Base-by-base conservation (phyloP, 2,888 invertebrate genomes). In the Chorisops tibialis region DNA sequence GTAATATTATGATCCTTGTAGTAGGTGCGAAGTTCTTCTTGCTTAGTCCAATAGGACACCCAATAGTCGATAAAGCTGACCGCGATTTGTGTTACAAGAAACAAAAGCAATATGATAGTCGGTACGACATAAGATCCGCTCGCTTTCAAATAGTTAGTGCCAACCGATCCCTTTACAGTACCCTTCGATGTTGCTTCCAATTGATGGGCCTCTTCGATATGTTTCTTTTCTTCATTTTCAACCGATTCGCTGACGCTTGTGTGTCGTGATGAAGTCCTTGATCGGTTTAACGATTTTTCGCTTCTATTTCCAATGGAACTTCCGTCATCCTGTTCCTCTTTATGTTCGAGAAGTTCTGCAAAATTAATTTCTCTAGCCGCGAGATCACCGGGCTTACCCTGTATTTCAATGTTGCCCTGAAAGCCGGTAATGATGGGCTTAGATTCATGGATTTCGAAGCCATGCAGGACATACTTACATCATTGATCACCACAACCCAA, bases 21-120 rank as follows among this genome's bases (percentile, higher is more conserved):
- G 47, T 59, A 61, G 11, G 41, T 30, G 12, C 69, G 66, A 59
- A 71, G 59, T 65, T 72, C 72, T 65, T 70, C 70, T 62, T 70
- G 69, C 5, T 67, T 63, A 12, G 69, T 69, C 87, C 87, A 88
- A 71, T 81, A 85, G 65, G 86, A 84, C 58, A 89, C 80, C 81
- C 85, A 90, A 70, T 82, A 88, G 73, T 91, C 91, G 0, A 83
- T 83, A 1, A 81, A 75, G 63, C 85, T 88, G 1, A 83, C 86
- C n/a, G 82, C 72, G 0, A 76, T 70, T 68, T 88, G 86, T 1
- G 87, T 81, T 12, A 83, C 12, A 1, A 86, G 7, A 67, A 83
- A 84, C 6, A 81, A 69, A 3, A 41, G 30, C 1, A 80, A 63
- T 1, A 81, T 65, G 47, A 85, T 69, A 0, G 79, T 67, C 2